Evolutionary conservation across 92 coral and sea anemone species (phyloP).

Genomic region (Paramuricea clavata): DNA sequence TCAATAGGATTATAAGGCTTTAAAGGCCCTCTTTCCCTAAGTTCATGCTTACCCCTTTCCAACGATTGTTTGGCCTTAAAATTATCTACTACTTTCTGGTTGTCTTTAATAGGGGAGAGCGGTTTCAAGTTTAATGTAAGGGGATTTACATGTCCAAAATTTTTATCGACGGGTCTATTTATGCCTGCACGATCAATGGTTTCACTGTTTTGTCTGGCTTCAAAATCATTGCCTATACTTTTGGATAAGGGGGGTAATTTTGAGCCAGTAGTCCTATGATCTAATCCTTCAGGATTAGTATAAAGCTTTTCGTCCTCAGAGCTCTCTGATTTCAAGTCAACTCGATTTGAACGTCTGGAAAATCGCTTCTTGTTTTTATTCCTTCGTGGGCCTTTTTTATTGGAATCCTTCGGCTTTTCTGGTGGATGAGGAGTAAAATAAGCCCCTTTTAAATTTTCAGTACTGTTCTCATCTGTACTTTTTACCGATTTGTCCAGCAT

Average conservation of each 20-base stretch:
- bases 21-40: not conserved
- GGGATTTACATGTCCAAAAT: not conserved
- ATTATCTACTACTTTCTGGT: slow-evolving; percentile 3
- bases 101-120: slow-evolving; percentile 27
- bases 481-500: not conserved
- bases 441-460: not conserved
- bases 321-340: not conserved
- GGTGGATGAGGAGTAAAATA: slow-evolving; percentile 15
- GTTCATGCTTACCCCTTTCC: slow-evolving; percentile 1
- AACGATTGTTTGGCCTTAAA: slow-evolving; percentile 17
- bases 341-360: not conserved
- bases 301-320: slow-evolving; percentile 17
- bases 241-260: slow-evolving; percentile 21
- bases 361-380: slow-evolving; percentile 8
- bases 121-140: slow-evolving; percentile 22
- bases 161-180: not conserved
- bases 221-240: not conserved
- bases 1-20: not conserved
- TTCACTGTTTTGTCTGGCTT: not conserved
- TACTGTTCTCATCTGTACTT: not conserved
- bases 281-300: not conserved
- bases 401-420: not conserved
- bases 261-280: not conserved
- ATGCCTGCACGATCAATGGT: not conserved
- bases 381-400: not conserved